Base-by-base conservation (phyloP, 2,113 vertebrate species). In the Lutjanus erythropterus region DNA sequence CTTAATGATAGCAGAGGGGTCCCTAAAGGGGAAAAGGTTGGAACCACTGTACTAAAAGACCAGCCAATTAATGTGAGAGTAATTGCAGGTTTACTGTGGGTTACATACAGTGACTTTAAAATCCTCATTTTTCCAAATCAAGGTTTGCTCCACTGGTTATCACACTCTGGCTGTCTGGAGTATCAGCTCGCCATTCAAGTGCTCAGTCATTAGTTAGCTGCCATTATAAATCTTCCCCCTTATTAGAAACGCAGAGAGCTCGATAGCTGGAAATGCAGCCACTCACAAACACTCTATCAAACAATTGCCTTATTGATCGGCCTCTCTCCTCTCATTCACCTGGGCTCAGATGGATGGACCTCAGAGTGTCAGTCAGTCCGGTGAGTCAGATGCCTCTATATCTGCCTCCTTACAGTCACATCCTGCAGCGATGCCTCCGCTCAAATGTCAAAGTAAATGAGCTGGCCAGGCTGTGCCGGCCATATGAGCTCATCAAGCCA, bases 371-470 rank as follows among this genome's bases (percentile, higher is more conserved):
- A 83, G 78, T 72, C 81, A 27, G 65, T 58, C 64, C 70, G 33
- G 71, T 76, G 81, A 90, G 72, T 84, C 89, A 77, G 70, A 56
- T 8, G 75, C 72, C 23, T 75, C 72, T 6, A 71, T 55, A 59
- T 78, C 81, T 42, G 37, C 83, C 76, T 85, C 79, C 49, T 80
- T 73, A 56, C 74, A 72, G 74, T 70, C 35, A 1, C 87, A 80
- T 79, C 84, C 88, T 64, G 88, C 66, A 14, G 87, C 49, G 80
- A 81, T 42, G 70, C 37, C 80, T 71, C 76, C 31, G 56, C 89
- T 88, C 80, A 93, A 93, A 95, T 93, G 93, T 94, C 94, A 94
- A 52, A 69, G 67, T 83, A 89, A 94, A 94, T 90, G 90, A 92
- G 88, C 75, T 75, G 87, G 76, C 78, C 86, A 18, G 81, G 53